phyloP scores from a whole-genome alignment of 2,888 invertebrate genomes.

The Tromatobia lineatoria region DNA sequence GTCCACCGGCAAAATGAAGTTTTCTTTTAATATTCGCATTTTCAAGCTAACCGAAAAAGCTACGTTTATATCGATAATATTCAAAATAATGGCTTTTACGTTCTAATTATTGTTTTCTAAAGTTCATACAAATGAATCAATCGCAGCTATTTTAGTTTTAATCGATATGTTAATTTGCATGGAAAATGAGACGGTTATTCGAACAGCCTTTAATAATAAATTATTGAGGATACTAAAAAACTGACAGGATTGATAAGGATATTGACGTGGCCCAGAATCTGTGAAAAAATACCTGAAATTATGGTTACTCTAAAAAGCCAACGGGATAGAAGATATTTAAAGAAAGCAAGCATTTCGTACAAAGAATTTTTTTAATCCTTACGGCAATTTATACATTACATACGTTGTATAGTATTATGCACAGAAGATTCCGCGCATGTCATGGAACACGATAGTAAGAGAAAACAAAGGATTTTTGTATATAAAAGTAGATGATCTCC shows the following conservation, averaged over 20 bases:
- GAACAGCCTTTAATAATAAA: too few relatives aligned
- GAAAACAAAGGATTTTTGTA: constrained; percentile 30
- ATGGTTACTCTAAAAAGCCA: background rate
- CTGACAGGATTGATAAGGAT: too few relatives aligned
- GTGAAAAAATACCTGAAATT: background rate
- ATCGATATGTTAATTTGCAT: background rate
- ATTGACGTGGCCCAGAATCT: background rate
- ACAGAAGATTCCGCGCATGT: constrained; percentile 26
- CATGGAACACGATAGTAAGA: constrained; percentile 46
- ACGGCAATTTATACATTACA: constrained; percentile 49
- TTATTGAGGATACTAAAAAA: too few relatives aligned
- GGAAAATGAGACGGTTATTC: too few relatives aligned
- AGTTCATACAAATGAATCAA: background rate
- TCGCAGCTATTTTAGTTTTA: background rate
- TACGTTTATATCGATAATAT: too few relatives aligned
- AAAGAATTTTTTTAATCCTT: constrained; percentile 36
- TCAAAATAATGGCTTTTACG: too few relatives aligned
- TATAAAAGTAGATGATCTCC: constrained; percentile 51
- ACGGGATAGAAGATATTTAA: background rate
- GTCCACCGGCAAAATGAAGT: too few relatives aligned
- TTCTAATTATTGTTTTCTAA: background rate
- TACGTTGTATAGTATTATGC: constrained; percentile 40
- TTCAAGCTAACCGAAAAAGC: too few relatives aligned
- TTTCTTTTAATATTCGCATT: too few relatives aligned
- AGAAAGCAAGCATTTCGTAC: constrained; percentile 26